Base-by-base conservation (phyloP, 2,113 vertebrate genomes). In the Neotragus moschatus region DNA sequence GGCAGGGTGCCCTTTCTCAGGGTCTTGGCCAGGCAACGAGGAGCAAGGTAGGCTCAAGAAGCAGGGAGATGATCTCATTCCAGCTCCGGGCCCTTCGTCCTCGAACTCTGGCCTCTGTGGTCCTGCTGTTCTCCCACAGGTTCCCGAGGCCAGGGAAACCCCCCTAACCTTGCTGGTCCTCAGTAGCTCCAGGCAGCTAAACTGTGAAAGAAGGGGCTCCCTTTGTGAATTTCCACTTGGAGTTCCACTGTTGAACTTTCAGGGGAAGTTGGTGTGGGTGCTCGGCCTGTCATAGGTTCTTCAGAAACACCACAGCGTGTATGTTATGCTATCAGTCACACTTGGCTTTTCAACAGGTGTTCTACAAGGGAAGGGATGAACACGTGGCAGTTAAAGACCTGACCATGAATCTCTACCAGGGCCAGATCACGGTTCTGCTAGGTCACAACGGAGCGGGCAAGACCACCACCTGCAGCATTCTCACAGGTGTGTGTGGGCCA, bases 381-480 rank as follows among this genome's bases (percentile, higher is more conserved):
- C 98, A 98, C 9, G 92, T 98, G 77, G 99, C 99, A 45, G 99
- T 99, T 85, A 98, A 96, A 73, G 98, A 99, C 91, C 98, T 99
- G 23, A 99, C 99, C 0, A 47, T 99, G 90, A 99, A 99, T 98
- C 99, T 99, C 98, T 99, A 99, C 79, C 99, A 99, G 95, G 99
- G 99, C 26, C 99, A 99, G 98, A 99, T 99, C 97, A 99, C 99
- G 0, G 99, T 99, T 39, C 97, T 99, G 90, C 98, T 99, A n/a
- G 99, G 99, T 96, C 99, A 99, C 98, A 99, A 99, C 0, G 99
- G 99, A 61, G 99, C 99, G 9, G 99, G 99, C 51, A 99, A 99
- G 97, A 99, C 99, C 90, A 99, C 99, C 6, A 99, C 98, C 1
- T 98, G 99, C 93, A 99, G 98, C 81, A 99, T 99, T 98, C 98